Conservation (phyloP, 2,113 vertebrate genomes). For the Hippocampus barbouri region DNA sequence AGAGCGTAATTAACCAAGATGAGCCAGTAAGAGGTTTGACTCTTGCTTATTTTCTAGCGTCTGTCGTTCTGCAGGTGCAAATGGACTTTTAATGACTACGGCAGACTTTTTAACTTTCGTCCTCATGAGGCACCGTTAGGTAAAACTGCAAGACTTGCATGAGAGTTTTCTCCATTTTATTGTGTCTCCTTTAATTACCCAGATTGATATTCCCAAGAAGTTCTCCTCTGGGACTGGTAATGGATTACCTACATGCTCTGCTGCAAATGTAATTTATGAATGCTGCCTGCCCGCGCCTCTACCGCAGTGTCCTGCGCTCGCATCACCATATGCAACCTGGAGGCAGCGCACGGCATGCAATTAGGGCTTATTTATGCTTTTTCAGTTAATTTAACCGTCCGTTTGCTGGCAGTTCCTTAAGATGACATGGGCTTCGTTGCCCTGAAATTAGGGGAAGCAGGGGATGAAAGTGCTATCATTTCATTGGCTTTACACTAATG, state of each 20-base stretch:
- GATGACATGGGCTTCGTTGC: constrained; percentile 12
- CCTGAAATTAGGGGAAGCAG: constrained; percentile 28
- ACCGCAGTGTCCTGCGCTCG: constrained; percentile 8
- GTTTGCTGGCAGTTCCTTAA: constrained; percentile 38
- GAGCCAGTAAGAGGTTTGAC: constrained; percentile 57
- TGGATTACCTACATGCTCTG: constrained; percentile 60
- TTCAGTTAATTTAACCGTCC: constrained; percentile 37
- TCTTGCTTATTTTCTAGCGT: constrained; percentile 36
- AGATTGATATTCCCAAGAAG: constrained; percentile 60
- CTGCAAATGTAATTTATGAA: constrained; percentile 67
- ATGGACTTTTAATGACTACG: constrained; percentile 66
- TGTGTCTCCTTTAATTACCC: constrained; percentile 50
- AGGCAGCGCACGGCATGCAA: constrained; percentile 52
- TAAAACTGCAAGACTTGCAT: constrained; percentile 49
- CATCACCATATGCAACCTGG: constrained; percentile 39
- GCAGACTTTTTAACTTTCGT: constrained; percentile 38
- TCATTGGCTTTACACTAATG: constrained; percentile 51
- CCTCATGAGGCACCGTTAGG: constrained; percentile 29
- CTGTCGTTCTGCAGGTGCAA: constrained; percentile 61
- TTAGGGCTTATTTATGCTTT: constrained; percentile 53
- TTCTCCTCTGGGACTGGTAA: constrained; percentile 57
- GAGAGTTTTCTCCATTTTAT: constrained; percentile 42
- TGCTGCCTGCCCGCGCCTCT: constrained; percentile 36
- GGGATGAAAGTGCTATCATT: constrained; percentile 51
- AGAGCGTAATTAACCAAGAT: constrained; percentile 53